A percentile compares a stretch with the other conserved stretches of the same genome.
These are phyloP conservation scores for Aphodius granarius DNA, from an alignment of 2,888 invertebrate genomes.

Conservation along the genomic window DNA sequence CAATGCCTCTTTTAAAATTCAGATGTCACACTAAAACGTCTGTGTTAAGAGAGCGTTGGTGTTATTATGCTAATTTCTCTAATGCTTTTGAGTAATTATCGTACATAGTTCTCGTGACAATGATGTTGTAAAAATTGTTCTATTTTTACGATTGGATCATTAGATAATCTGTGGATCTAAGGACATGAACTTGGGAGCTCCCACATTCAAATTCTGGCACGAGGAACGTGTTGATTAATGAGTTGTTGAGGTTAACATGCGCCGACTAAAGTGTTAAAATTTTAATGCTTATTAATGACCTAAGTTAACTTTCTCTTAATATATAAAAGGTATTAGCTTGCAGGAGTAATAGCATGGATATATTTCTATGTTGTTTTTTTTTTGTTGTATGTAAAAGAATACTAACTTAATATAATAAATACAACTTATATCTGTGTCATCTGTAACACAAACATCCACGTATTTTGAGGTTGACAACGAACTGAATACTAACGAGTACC, in stretches of 20 bases:
- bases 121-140: not conserved
- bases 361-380: not conserved
- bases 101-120: not conserved
- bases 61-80: not conserved
- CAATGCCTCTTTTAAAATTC: not conserved
- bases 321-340: not conserved
- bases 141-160: not conserved
- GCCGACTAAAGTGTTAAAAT: not conserved
- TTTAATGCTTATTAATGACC: not conserved
- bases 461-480: not conserved
- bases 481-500: not conserved
- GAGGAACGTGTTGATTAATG: not conserved
- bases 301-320: not conserved
- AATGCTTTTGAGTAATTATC: not conserved
- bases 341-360: not conserved
- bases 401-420: not conserved
- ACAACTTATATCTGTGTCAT: not conserved
- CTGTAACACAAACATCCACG: not conserved
- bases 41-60: not conserved
- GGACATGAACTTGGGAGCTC: not conserved
- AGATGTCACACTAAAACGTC: not conserved
- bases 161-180: not conserved
- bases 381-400: not conserved
- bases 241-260: not conserved
- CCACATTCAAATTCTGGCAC: not conserved